These are phyloP conservation scores for Pasiphila rectangulata DNA, from an alignment of 2,888 invertebrate genomes.

Conservation along the genomic window DNA sequence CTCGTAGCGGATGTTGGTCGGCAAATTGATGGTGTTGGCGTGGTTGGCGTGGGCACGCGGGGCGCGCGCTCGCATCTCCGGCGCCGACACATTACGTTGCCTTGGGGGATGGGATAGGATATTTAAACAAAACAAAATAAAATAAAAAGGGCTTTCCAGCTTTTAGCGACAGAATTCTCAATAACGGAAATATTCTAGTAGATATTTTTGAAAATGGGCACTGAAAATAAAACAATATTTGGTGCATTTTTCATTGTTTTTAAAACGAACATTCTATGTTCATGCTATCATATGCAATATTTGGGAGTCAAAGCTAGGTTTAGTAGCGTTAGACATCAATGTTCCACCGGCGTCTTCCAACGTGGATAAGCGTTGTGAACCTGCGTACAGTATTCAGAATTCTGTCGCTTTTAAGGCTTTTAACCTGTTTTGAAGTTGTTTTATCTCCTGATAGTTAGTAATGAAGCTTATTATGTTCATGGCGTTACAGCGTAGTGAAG, in stretches of 20 bases:
- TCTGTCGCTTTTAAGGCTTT: constrained; percentile 7
- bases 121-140: constrained; percentile 49
- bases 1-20: constrained; percentile 63
- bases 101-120: constrained; percentile 58
- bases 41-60: constrained; percentile 72
- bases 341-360: too few relatives aligned
- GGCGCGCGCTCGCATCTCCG: constrained; percentile 58
- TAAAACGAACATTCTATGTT: too few relatives aligned
- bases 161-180: constrained; percentile 30
- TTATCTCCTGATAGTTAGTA: not conserved
- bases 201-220: not conserved
- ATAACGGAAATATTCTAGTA: too few relatives aligned
- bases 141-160: constrained; percentile 56
- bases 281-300: too few relatives aligned
- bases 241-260: too few relatives aligned
- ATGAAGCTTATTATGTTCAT: constrained; percentile 18
- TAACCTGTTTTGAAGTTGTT: not conserved
- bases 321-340: too few relatives aligned
- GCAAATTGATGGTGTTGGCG: constrained; percentile 83
- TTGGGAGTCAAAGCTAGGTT: too few relatives aligned
- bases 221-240: too few relatives aligned
- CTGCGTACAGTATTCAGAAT: constrained; percentile 1
- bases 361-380: not conserved
- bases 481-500: constrained; percentile 23
- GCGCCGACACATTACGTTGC: constrained; percentile 65